phyloP scores from a whole-genome alignment of 2,113 vertebrate genomes.

The Crotalus horridus region DNA sequence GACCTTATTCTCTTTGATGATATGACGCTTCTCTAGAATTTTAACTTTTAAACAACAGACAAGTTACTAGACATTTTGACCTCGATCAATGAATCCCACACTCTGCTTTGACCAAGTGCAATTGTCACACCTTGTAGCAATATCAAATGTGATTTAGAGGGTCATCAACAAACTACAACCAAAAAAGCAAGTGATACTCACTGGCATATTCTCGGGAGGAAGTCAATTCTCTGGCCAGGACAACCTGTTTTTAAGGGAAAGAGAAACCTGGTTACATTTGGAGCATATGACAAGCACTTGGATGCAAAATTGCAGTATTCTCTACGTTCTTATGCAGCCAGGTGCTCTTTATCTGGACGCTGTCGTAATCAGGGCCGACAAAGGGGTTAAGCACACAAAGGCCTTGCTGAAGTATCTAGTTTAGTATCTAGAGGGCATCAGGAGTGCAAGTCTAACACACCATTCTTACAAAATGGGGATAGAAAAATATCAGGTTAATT shows the following conservation, averaged over 20 bases:
- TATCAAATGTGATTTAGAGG: background rate
- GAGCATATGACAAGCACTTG: background rate
- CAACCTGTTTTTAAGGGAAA: conserved; percentile 77
- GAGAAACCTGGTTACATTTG: background rate
- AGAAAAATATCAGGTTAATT: background rate
- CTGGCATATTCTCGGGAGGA: conserved; percentile 97
- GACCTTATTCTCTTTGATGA: conserved; percentile 98
- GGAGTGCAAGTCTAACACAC: background rate
- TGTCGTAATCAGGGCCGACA: background rate
- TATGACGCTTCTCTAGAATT: conserved; percentile 98
- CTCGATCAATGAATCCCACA: background rate
- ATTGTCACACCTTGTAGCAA: background rate
- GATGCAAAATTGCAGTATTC: background rate
- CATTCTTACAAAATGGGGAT: background rate
- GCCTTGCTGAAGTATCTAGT: background rate
- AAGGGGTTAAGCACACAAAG: background rate
- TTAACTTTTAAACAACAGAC: conserved; percentile 79
- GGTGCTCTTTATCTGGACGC: background rate
- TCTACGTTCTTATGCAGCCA: background rate
- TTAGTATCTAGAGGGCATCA: background rate
- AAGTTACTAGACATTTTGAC: conserved; percentile 33
- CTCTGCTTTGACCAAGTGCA: background rate
- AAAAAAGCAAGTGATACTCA: conserved; percentile 70
- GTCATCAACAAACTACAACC: background rate
- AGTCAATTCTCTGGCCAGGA: conserved; percentile 90